A percentile compares a stretch with the other conserved stretches of the same genome.
These are phyloP conservation scores for Caenorhabditis sinica DNA, from an alignment of 2,888 invertebrate species.

Conservation along the genomic window DNA sequence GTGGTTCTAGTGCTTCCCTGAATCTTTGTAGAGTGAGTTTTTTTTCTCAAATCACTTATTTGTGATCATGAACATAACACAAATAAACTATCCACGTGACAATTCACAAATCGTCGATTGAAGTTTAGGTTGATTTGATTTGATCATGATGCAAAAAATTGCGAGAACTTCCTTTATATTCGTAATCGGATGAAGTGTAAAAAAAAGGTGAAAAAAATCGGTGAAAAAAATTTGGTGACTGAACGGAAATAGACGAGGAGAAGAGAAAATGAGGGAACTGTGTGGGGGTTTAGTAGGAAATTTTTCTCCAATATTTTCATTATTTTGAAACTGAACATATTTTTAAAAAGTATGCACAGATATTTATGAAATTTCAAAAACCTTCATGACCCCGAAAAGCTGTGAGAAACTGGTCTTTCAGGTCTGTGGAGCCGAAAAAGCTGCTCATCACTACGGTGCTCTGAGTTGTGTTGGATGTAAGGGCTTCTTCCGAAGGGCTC, in stretches of 20 bases:
- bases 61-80: not conserved
- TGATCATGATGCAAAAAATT: slow-evolving; percentile 3
- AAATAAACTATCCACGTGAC: not conserved
- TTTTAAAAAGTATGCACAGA: too few relatives aligned
- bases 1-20: slow-evolving; percentile 19
- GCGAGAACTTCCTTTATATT: not conserved
- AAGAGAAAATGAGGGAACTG: too few relatives aligned
- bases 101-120: not conserved
- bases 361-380: too few relatives aligned
- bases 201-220: too few relatives aligned
- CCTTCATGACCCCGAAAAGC: not conserved
- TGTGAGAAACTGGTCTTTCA: slow-evolving; percentile 56
- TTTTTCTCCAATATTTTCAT: too few relatives aligned
- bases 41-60: not conserved
- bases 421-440: slow-evolving; percentile 79
- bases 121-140: too few relatives aligned
- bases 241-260: too few relatives aligned
- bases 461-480: slow-evolving; percentile 77
- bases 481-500: slow-evolving; percentile 81
- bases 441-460: slow-evolving; percentile 80
- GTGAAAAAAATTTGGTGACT: too few relatives aligned
- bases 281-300: too few relatives aligned
- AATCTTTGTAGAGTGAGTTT: slow-evolving; percentile 40
- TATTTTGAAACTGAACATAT: too few relatives aligned
- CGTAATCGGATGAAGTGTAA: not conserved